Evolutionary conservation across 2,888 invertebrate species (phyloP).

Genomic region (Lasioglossum calceatum): DNA sequence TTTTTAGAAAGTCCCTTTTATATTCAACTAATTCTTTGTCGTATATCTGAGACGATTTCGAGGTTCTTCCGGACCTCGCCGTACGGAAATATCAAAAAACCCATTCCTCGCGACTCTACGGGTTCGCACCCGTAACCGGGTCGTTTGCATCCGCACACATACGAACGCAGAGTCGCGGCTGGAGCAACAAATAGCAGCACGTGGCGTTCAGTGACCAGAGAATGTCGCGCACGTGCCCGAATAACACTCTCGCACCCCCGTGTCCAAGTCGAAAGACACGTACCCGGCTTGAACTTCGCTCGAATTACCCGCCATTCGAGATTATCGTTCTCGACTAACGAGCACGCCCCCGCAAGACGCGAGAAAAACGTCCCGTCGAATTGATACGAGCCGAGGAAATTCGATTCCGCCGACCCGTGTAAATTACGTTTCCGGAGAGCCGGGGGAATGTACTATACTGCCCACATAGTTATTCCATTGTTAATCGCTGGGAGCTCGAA

Average conservation of each 20-base stretch:
- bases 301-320: constrained; percentile 41
- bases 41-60: not conserved
- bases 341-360: not conserved
- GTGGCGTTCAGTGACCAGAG: constrained; percentile 60
- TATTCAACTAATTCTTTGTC: not conserved
- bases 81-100: not conserved
- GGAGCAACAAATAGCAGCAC: constrained; percentile 60
- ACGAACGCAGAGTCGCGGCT: not conserved
- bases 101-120: not conserved
- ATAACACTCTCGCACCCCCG: constrained; percentile 31
- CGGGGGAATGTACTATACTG: not conserved
- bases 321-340: constrained; percentile 25
- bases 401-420: not conserved
- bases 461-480: not conserved
- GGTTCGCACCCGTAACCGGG: not conserved
- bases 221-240: constrained; percentile 63
- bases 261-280: constrained; percentile 48
- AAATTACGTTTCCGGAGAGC: not conserved
- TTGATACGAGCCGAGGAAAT: not conserved
- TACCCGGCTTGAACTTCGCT: constrained; percentile 21
- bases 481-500: not conserved
- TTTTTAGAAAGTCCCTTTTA: not conserved
- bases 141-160: constrained; percentile 25
- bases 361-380: constrained; percentile 10
- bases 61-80: not conserved